Percentiles rank a stretch among this genome's conserved stretches.
Conservation (phyloP, 1,140 invertebrate species). For the Aporrectodea caliginosa region DNA sequence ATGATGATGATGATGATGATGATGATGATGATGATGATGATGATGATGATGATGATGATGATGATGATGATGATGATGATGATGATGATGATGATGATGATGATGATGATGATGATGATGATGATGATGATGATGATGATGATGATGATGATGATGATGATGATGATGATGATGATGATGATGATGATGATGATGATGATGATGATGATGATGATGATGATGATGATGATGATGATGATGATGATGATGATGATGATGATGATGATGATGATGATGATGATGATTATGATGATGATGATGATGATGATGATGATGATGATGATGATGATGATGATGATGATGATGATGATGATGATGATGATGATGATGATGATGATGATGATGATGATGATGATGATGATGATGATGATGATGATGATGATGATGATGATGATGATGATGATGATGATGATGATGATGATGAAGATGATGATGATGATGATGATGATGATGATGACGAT, state of each 20-base stretch:
- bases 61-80: constrained; percentile 29
- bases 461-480: constrained; percentile 62
- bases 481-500: constrained; percentile 57
- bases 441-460: constrained; percentile 65
- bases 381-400: constrained; percentile 65
- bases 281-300: too few species aligned
- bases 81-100: constrained; percentile 28
- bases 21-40: constrained; percentile 26
- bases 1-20: too few species aligned
- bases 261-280: too few species aligned
- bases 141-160: neutral
- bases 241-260: too few species aligned
- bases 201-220: constrained; percentile 28
- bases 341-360: neutral
- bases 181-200: constrained; percentile 29
- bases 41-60: constrained; percentile 29
- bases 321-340: neutral
- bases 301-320: too few species aligned
- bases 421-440: constrained; percentile 62
- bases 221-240: constrained; percentile 26
- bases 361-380: neutral
- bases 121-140: constrained; percentile 23
- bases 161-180: constrained; percentile 30
- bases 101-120: constrained; percentile 26
- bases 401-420: constrained; percentile 59